Evolutionary conservation across 2,113 vertebrate genomes (phyloP), one percentile per base, ranked within the genome.

Genomic region (Acanthochromis polyacanthus): DNA sequence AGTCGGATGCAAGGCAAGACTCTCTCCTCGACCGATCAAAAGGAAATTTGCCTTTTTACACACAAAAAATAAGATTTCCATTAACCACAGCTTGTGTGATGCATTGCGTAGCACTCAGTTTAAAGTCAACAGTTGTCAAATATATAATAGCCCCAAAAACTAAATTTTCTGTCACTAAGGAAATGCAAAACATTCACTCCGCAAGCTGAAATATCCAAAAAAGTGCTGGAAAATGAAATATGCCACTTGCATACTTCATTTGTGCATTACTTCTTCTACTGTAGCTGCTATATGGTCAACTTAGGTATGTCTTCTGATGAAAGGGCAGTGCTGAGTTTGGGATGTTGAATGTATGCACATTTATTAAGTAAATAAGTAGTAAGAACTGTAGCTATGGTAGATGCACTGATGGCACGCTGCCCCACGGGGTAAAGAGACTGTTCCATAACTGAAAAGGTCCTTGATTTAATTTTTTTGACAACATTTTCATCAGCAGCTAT

Each of bases 341-440:
- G 56, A 80, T 80, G 74, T 73, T 93, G 88, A 93, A 92, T 93
- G 88, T 92, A 85, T 86, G 80, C 68, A 50, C 50, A 75, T 85
- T 53, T 68, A n/a, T 69, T 65, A n/a, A n/a, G n/a, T n/a, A n/a
- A n/a, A n/a, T n/a, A n/a, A n/a, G n/a, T n/a, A n/a, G 22, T 57
- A 83, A 77, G 55, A 81, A 75, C 72, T 86, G 67, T 83, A 60
- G 82, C 60, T 53, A 16, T 63, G 53, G 46, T 71, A 58, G 50
- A 64, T 83, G 70, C 68, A 83, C 60, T 74, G 51, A 81, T 68
- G 40, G 67, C 30, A 60, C 4, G 10, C 11, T 61, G 53, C 19
- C 61, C 53, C 48, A 48, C 0, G 46, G 51, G 62, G 45, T 58
- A 48, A 67, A 68, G 48, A 80, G 76, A 89, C 78, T 80, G 78